phyloP scores from a whole-genome alignment of 2,113 vertebrate species.

The Coturnix japonica region DNA sequence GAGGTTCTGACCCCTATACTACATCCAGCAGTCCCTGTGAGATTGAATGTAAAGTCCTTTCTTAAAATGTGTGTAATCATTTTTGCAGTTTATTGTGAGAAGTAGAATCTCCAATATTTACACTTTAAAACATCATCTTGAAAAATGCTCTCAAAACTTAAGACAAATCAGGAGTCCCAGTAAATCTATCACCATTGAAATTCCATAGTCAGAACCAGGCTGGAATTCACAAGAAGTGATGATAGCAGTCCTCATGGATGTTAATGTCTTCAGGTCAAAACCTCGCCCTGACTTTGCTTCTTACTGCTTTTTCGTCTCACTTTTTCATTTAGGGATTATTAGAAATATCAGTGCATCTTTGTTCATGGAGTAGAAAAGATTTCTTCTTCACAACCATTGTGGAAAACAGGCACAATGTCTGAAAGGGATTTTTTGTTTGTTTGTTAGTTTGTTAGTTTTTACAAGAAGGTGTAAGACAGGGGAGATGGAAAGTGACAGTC shows the following conservation, averaged over 20 bases:
- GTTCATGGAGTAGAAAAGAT: background rate
- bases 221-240: background rate
- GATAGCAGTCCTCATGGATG: background rate
- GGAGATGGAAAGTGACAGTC: rapidly evolving
- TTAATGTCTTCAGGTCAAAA: background rate
- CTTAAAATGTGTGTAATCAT: background rate
- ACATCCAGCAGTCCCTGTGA: background rate
- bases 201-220: background rate
- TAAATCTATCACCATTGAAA: background rate
- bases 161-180: background rate
- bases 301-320: background rate
- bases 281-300: background rate
- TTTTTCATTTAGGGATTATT: background rate
- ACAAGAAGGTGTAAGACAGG: background rate
- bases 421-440: background rate
- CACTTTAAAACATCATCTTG: background rate
- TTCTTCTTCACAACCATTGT: background rate
- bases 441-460: background rate
- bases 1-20: background rate
- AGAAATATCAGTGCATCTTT: background rate
- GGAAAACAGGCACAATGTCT: background rate
- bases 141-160: background rate
- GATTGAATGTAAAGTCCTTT: background rate
- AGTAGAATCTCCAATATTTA: background rate
- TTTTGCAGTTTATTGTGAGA: background rate